Percentiles rank a stretch among this genome's conserved stretches.
These are phyloP conservation scores for Cathartes aura DNA, from an alignment of 2,113 vertebrate genomes.

Conservation along the genomic window DNA sequence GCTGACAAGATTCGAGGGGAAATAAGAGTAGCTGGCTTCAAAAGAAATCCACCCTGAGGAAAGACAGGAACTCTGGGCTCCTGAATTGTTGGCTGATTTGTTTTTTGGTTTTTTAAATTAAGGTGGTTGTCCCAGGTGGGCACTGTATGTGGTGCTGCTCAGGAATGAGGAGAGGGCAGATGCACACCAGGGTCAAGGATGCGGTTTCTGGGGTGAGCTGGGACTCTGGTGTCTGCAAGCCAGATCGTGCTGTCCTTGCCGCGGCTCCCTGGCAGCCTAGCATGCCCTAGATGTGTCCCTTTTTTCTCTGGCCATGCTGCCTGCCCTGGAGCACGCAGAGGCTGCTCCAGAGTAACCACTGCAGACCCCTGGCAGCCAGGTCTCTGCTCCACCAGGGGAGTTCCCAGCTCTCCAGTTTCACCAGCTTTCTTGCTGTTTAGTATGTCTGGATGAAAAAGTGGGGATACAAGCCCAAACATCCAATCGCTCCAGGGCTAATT, in stretches of 20 bases:
- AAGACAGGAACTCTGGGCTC: not conserved
- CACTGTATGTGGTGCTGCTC: not conserved
- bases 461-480: not conserved
- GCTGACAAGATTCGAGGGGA: not conserved
- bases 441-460: not conserved
- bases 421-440: not conserved
- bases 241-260: not conserved
- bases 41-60: not conserved
- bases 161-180: not conserved
- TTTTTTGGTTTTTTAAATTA: not conserved
- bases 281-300: not conserved
- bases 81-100: not conserved
- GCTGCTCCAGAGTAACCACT: not conserved
- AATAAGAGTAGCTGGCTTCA: not conserved
- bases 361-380: not conserved
- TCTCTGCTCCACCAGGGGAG: not conserved
- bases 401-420: not conserved
- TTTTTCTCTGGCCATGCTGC: not conserved
- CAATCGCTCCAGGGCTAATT: not conserved
- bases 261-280: not conserved
- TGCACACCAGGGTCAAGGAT: accelerated
- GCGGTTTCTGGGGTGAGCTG: not conserved
- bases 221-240: not conserved
- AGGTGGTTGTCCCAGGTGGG: not conserved
- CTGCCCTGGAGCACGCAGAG: not conserved